These are phyloP conservation scores for Sphinx pinastri DNA, from an alignment of 2,888 invertebrate species.

Conservation along the genomic window DNA sequence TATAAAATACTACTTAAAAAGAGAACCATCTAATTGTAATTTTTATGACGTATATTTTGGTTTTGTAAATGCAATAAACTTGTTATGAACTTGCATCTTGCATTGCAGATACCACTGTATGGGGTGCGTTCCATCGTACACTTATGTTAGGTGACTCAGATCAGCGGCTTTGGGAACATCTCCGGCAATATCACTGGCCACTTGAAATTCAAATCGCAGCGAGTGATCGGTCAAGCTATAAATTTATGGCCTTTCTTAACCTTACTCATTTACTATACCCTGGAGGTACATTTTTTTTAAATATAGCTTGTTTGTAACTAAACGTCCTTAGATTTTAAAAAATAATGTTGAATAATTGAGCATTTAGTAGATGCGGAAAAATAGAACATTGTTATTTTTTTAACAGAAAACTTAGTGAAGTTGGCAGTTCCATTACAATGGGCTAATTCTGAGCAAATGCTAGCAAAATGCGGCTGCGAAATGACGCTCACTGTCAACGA, in stretches of 20 bases:
- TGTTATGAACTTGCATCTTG: not conserved
- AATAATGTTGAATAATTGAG: too few species aligned
- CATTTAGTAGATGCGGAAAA: too few species aligned
- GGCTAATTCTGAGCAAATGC: conserved; percentile 56
- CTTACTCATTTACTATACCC: conserved; percentile 68
- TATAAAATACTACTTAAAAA: conserved; percentile 51
- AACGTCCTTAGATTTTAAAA: too few species aligned
- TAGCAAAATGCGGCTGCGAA: conserved; percentile 58
- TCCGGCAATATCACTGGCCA: conserved; percentile 65
- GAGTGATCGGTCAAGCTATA: conserved; percentile 52
- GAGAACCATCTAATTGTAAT: conserved; percentile 43
- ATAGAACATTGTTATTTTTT: not conserved
- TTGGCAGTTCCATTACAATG: conserved; percentile 68
- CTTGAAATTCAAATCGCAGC: conserved; percentile 61
- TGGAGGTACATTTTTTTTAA: conserved; percentile 55
- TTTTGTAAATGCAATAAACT: not conserved
- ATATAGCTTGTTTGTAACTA: not conserved
- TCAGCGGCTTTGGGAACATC: conserved; percentile 50
- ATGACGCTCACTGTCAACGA: conserved; percentile 52
- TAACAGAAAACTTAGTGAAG: conserved; percentile 53
- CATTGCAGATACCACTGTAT: conserved; percentile 56
- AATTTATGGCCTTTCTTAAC: conserved; percentile 68
- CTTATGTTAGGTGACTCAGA: conserved; percentile 55
- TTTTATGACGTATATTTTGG: conserved; percentile 13
- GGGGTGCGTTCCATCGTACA: conserved; percentile 73